Evolutionary conservation across 2,888 invertebrate genomes (phyloP).

Genomic region (Eupeodes latifasciatus): DNA sequence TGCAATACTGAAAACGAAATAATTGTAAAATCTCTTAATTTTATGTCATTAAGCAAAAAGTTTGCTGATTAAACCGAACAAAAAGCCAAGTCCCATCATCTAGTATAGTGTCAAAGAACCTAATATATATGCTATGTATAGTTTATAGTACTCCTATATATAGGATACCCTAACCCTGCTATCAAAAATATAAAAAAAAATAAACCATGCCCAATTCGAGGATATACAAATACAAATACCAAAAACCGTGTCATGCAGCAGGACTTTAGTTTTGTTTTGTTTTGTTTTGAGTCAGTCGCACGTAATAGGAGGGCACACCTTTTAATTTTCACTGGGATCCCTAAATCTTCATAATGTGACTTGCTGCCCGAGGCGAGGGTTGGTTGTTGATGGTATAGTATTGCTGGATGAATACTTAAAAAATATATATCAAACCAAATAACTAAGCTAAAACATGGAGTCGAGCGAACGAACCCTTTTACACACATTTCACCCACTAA

Average conservation of each 20-base stretch:
- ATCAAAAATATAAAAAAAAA: not conserved
- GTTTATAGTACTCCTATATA: not conserved
- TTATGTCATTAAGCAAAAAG: constrained; percentile 67
- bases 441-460: constrained; percentile 29
- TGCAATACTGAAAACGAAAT: constrained; percentile 40
- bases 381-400: no score
- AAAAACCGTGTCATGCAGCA: constrained; percentile 47
- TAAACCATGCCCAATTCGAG: not conserved
- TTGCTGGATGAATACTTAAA: constrained; percentile 14
- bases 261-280: constrained; percentile 44
- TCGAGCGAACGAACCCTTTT: constrained; percentile 39
- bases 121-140: not conserved
- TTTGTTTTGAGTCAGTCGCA: constrained; percentile 46
- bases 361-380: constrained; percentile 55
- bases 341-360: constrained; percentile 70
- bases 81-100: constrained; percentile 53
- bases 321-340: constrained; percentile 66
- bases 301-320: constrained; percentile 64
- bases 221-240: not conserved
- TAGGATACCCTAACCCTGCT: not conserved
- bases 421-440: constrained; percentile 20
- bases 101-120: constrained; percentile 8
- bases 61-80: constrained; percentile 70
- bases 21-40: constrained; percentile 72
- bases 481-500: not conserved